Percentiles rank a stretch among this genome's conserved stretches.
These are phyloP conservation scores for Drosophila melanocephala DNA, from an alignment of 2,888 invertebrate species.

Conservation along the genomic window DNA sequence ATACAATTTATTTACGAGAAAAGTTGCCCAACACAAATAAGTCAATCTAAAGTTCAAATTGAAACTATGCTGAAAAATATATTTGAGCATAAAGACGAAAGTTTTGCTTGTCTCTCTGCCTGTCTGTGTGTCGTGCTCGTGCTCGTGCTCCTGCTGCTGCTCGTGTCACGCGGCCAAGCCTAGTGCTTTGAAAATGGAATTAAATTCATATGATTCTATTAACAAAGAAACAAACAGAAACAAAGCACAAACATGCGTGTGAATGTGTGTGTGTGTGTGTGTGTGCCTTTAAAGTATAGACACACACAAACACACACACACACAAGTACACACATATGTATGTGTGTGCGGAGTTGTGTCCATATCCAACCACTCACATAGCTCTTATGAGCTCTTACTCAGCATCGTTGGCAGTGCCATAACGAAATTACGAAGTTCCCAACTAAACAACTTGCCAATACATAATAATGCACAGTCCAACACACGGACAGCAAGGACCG, in stretches of 20 bases:
- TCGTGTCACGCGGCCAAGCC: constrained; percentile 35
- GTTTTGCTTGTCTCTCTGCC: background rate
- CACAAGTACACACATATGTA: background rate
- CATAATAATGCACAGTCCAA: constrained; percentile 59
- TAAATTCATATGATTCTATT: constrained; percentile 77
- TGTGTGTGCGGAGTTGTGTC: constrained; percentile 8
- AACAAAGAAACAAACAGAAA: constrained; percentile 68
- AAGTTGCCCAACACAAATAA: background rate
- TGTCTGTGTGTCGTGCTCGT: background rate
- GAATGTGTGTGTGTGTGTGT: background rate
- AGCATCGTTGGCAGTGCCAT: constrained; percentile 51
- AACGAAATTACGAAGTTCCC: constrained; percentile 75
- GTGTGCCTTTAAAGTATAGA: constrained; percentile 42
- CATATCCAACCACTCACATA: constrained; percentile 47
- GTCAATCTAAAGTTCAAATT: background rate
- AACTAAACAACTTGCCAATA: constrained; percentile 76
- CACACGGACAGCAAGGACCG: constrained; percentile 4
- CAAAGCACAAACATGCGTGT: constrained; percentile 9
- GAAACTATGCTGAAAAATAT: background rate
- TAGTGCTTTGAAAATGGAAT: constrained; percentile 53
- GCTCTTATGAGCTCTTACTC: constrained; percentile 45
- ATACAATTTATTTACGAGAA: background rate
- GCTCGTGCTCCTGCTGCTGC: background rate
- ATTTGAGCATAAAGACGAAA: background rate
- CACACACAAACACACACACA: constrained; percentile 6